These are phyloP conservation scores for Spilogale gracilis DNA, from an alignment of 2,113 vertebrate species.

Conservation along the genomic window DNA sequence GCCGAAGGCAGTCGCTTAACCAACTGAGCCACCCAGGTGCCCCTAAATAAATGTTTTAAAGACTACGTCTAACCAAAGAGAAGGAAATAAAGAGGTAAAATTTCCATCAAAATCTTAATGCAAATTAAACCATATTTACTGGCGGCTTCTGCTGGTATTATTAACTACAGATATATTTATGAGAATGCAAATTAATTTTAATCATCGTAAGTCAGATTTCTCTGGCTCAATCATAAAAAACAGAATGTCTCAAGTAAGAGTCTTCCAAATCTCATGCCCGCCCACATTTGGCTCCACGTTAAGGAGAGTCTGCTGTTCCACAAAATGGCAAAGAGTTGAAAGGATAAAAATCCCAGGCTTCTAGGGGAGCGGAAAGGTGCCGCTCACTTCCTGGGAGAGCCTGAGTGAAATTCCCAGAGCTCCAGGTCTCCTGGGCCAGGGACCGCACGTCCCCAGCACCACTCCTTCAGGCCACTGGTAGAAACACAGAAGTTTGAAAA, in stretches of 20 bases:
- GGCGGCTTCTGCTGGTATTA: neutral
- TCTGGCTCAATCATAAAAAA: neutral
- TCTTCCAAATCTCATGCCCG: neutral
- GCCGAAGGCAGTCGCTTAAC: too few relatives aligned
- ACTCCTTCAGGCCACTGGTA: neutral
- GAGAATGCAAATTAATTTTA: conserved; percentile 4
- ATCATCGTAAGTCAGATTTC: neutral
- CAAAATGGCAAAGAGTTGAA: neutral
- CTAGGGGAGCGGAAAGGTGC: neutral
- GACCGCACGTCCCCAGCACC: too few relatives aligned
- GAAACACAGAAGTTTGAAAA: neutral
- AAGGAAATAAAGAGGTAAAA: neutral
- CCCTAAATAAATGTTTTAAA: neutral
- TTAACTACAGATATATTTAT: neutral
- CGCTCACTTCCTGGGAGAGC: neutral
- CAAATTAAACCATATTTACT: conserved; percentile 1
- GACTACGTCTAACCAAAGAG: conserved; percentile 21
- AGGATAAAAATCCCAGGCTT: neutral
- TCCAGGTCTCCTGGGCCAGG: neutral
- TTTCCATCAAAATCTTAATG: neutral
- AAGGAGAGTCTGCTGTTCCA: neutral
- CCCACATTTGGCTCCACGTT: neutral
- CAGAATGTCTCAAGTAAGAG: neutral
- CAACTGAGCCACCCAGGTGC: too few relatives aligned
- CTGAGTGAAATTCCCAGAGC: neutral